Evolutionary conservation across 2,888 invertebrate genomes (phyloP), one percentile per base, ranked within the genome.

Genomic region (Drosophila neotestacea): DNA sequence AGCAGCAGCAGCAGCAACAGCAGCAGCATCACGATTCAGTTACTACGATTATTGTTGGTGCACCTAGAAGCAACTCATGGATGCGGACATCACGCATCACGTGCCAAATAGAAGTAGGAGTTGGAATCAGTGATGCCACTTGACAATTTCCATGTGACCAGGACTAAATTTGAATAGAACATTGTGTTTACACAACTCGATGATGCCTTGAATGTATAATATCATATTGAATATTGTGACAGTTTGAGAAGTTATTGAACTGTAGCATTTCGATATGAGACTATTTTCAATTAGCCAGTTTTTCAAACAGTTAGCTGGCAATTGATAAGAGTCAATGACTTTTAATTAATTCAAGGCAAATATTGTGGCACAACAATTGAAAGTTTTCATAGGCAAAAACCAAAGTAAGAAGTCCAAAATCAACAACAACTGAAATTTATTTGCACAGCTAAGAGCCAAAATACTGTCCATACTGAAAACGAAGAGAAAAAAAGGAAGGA

Each of bases 261-360:
- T 41, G 48, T 41, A 13, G n/a, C 55, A 55, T 34, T 55, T 2
- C 1, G 55, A 44, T 55, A 55, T 55, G 55, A 32, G 27, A 34
- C n/a, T 27, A 42, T 41, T 44, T 44, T 5, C 55, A 55, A 55
- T 55, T 55, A 55, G 55, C n/a, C 55, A 44, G 55, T 55, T 42
- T 22, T 59, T 71, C 55, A 59, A 74, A 72, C 64, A 63, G 16
- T 16, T 16, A 16, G 56, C 63, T 66, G 70, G 41, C 68, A 85
- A 85, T 78, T 81, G 81, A 68, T 70, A 52, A 70, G 79, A 85
- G 72, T 79, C 72, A 74, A 80, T 84, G 88, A 70, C 71, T 88
- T 88, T 88, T 88, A 84, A 84, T 84, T 84, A 88, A 84, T 80
- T 86, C 78, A 59, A 70, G 60, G 69, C 81, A 86, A 86, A 84